Evolutionary conservation across 2,888 invertebrate genomes (phyloP).

Genomic region (Gisinianus flammeolus): DNA sequence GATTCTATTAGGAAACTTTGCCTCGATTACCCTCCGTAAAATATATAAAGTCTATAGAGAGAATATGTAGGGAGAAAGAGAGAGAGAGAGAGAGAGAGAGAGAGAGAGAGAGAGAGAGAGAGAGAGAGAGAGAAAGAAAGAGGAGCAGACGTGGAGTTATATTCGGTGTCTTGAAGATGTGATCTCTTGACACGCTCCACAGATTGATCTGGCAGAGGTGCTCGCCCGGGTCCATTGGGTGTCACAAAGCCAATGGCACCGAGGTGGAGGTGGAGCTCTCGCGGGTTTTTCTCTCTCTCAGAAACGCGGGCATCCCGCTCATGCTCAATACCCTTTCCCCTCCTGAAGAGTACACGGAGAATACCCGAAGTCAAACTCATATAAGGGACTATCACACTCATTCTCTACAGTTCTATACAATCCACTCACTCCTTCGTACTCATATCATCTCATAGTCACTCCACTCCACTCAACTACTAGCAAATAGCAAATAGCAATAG

Average conservation of each 20-base stretch:
- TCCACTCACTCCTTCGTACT: too few relatives aligned
- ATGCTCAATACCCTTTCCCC: constrained; percentile 13
- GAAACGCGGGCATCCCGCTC: constrained; percentile 43
- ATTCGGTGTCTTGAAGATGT: constrained; percentile 33
- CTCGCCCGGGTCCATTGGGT: constrained; percentile 59
- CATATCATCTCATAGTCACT: constrained; percentile 19
- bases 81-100: too few relatives aligned
- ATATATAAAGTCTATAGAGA: too few relatives aligned
- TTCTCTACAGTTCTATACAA: background rate
- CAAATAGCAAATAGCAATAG: too few relatives aligned
- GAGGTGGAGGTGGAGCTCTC: constrained; percentile 57
- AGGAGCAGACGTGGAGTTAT: background rate
- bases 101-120: too few relatives aligned
- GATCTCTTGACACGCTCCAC: constrained; percentile 59
- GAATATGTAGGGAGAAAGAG: background rate
- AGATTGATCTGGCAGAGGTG: constrained; percentile 59
- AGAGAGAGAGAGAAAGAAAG: constrained; percentile 23
- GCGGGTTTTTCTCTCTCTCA: constrained; percentile 11
- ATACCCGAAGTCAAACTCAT: constrained; percentile 7
- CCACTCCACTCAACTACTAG: background rate
- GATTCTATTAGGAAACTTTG: too few relatives aligned
- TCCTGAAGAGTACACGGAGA: background rate
- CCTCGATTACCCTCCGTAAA: too few relatives aligned
- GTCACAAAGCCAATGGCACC: constrained; percentile 58
- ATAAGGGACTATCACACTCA: background rate